Conservation (phyloP, 2,888 invertebrate genomes). For the Stegophylla sp. region DNA sequence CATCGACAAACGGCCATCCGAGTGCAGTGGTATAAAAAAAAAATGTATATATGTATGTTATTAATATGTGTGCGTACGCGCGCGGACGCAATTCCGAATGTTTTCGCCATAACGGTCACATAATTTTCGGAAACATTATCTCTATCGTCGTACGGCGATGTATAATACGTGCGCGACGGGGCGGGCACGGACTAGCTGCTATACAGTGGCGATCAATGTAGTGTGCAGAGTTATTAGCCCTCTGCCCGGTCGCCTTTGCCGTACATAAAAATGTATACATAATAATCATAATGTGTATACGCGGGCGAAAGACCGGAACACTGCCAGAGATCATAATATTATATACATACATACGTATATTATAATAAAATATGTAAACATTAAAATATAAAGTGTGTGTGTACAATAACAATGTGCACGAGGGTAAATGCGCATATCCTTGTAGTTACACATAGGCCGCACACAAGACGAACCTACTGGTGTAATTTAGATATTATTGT, state of each 20-base stretch:
- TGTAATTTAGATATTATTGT: too few relatives aligned
- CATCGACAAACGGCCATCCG: constrained; percentile 16
- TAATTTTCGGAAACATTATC: constrained; percentile 56
- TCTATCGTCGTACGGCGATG: constrained; percentile 1
- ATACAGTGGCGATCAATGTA: constrained; percentile 39
- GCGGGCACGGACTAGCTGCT: background rate
- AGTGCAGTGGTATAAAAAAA: background rate
- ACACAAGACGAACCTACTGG: background rate
- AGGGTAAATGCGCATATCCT: background rate
- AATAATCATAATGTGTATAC: background rate
- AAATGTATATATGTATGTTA: background rate
- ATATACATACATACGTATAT: background rate
- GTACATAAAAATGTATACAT: background rate
- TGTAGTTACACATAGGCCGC: background rate
- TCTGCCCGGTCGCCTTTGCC: background rate
- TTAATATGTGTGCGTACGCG: background rate
- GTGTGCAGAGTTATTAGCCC: constrained; percentile 43
- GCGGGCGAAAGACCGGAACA: constrained; percentile 11
- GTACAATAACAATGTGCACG: background rate
- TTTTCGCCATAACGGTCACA: constrained; percentile 43
- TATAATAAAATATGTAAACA: constrained; percentile 40
- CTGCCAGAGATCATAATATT: constrained; percentile 40
- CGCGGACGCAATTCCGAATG: background rate
- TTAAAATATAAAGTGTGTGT: constrained; percentile 6
- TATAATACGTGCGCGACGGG: background rate